phyloP scores from a whole-genome alignment of 2,797 vertebrate genomes.

The Sciaenops ocellatus region DNA sequence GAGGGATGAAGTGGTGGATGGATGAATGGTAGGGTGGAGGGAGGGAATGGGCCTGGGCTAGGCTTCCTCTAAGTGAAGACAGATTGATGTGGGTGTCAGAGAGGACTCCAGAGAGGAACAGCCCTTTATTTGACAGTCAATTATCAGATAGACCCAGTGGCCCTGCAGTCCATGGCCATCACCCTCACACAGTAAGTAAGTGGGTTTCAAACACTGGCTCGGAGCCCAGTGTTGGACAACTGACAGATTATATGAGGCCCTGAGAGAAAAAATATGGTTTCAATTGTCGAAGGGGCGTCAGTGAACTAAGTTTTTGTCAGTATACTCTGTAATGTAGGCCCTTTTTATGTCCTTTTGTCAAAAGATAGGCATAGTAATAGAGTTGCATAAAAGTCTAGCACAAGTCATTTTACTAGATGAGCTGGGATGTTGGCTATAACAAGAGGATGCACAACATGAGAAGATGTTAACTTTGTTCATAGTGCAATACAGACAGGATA shows the following conservation, averaged over 20 bases:
- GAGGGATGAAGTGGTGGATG: conserved; percentile 65
- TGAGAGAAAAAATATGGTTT: conserved; percentile 47
- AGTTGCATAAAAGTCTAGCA: not conserved
- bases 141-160: conserved; percentile 83
- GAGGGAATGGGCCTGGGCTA: conserved; percentile 36
- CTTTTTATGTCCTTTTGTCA: conserved; percentile 15
- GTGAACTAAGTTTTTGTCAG: conserved; percentile 21
- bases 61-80: conserved; percentile 76
- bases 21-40: conserved; percentile 65
- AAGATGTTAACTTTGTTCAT: not conserved
- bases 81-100: conserved; percentile 78
- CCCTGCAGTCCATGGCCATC: conserved; percentile 65
- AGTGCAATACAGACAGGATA: not conserved
- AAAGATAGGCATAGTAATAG: not conserved
- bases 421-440: not conserved
- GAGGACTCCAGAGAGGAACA: conserved; percentile 76
- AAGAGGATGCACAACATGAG: not conserved
- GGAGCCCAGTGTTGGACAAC: conserved; percentile 42
- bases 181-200: conserved; percentile 44
- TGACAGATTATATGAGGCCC: conserved; percentile 45
- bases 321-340: not conserved
- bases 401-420: not conserved
- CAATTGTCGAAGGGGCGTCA: not conserved
- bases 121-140: conserved; percentile 82
- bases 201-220: conserved; percentile 58